Percentiles rank a stretch among this genome's conserved stretches.
These are phyloP conservation scores for Formica selysi DNA, from an alignment of 1,140 invertebrate species.

Conservation along the genomic window DNA sequence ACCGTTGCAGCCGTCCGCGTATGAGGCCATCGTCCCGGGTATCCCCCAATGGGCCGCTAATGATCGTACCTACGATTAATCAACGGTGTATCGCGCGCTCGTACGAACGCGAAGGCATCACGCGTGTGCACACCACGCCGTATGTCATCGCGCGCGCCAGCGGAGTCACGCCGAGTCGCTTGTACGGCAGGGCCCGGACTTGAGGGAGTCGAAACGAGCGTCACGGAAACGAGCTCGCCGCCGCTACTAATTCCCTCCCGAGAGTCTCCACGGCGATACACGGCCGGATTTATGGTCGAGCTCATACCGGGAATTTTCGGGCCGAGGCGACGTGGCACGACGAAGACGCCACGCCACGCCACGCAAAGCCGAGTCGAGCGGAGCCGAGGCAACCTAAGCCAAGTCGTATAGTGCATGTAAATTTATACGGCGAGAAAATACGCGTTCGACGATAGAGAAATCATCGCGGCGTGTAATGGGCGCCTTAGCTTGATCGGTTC, in stretches of 20 bases:
- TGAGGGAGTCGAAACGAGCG: conserved; percentile 38
- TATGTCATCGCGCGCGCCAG: conserved; percentile 45
- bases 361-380: neutral
- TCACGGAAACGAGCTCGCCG: conserved; percentile 27
- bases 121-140: conserved; percentile 16
- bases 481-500: conserved; percentile 36
- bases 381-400: no score
- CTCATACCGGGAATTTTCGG: conserved; percentile 53
- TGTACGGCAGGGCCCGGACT: neutral
- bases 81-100: conserved; percentile 58
- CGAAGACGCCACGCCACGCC: neutral
- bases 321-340: neutral
- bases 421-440: conserved; percentile 39
- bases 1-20: conserved; percentile 53
- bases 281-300: conserved; percentile 58
- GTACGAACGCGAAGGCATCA: neutral
- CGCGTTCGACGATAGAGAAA: conserved; percentile 39
- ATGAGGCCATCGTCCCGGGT: conserved; percentile 75
- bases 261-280: conserved; percentile 34
- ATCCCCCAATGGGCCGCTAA: conserved; percentile 78
- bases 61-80: conserved; percentile 80
- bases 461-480: conserved; percentile 38
- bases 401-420: conserved; percentile 5
- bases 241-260: conserved; percentile 48
- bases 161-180: neutral